A percentile compares a stretch with the other conserved stretches of the same genome.
Evolutionary conservation across 2,888 invertebrate species (phyloP).

Genomic region (Abscondita cerata): DNA sequence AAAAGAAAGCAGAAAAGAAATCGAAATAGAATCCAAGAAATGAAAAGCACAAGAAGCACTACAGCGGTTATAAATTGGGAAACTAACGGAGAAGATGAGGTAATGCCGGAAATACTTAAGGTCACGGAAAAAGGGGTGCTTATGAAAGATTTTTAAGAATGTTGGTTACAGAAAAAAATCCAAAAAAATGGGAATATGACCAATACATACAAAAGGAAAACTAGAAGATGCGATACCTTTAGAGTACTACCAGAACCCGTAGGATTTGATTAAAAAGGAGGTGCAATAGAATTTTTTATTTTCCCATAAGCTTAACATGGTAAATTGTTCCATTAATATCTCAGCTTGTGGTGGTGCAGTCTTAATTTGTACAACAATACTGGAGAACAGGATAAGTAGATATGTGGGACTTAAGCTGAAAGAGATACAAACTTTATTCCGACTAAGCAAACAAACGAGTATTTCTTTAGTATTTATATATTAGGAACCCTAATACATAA

Average conservation of each 20-base stretch:
- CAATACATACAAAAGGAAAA: background rate
- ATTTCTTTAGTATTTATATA: background rate
- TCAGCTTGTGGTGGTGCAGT: no score
- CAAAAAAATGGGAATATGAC: background rate
- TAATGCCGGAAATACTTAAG: no score
- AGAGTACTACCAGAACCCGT: no score
- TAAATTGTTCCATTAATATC: no score
- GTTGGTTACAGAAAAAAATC: background rate
- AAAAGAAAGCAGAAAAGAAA: background rate
- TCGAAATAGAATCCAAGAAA: background rate
- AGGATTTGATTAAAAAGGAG: no score
- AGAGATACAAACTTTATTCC: background rate
- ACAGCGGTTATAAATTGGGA: background rate
- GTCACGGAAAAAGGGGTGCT: no score
- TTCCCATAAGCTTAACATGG: no score
- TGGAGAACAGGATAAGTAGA: background rate
- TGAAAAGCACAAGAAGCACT: no score
- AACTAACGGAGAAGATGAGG: background rate
- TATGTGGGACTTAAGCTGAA: background rate
- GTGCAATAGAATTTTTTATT: no score
- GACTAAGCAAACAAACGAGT: background rate
- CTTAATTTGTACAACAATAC: no score
- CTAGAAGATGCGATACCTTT: background rate
- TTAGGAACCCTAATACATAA: no score
- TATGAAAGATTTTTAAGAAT: no score